Evolutionary conservation across 2,888 invertebrate species (phyloP).

Genomic region (Brenthis hecate): DNA sequence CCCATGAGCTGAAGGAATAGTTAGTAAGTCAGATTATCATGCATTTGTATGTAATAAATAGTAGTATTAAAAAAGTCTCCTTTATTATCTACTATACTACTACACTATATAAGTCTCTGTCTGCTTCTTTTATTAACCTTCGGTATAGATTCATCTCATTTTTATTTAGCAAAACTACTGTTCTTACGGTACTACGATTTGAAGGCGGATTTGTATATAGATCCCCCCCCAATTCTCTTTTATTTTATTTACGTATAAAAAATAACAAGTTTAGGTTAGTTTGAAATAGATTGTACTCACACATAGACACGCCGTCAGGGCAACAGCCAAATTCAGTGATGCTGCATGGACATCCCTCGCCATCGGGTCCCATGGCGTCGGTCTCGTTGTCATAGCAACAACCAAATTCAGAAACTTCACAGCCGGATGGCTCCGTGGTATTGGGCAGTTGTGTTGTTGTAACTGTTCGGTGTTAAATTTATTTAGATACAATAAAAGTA

Average conservation of each 20-base stretch:
- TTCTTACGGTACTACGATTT: too few relatives aligned
- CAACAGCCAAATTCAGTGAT: constrained; percentile 87
- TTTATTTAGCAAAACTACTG: too few relatives aligned
- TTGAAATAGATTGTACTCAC: constrained; percentile 56
- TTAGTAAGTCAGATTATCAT: not conserved
- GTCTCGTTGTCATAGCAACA: constrained; percentile 89
- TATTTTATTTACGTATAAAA: not conserved
- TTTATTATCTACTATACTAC: too few relatives aligned
- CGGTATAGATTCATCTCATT: too few relatives aligned
- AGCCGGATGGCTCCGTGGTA: constrained; percentile 52
- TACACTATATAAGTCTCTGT: too few relatives aligned
- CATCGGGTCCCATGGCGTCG: constrained; percentile 83
- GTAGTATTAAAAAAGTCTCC: too few relatives aligned
- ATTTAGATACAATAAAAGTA: too few relatives aligned
- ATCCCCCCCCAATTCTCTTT: too few relatives aligned
- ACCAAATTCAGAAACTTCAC: constrained; percentile 83
- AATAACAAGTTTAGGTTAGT: not conserved
- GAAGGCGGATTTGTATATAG: too few relatives aligned
- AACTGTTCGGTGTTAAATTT: constrained; percentile 5
- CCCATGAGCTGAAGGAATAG: constrained; percentile 81
- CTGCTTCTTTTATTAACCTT: too few relatives aligned
- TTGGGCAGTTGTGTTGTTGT: constrained; percentile 35
- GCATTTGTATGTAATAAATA: too few relatives aligned
- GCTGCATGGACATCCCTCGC: constrained; percentile 85
- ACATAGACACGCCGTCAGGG: constrained; percentile 85